Conservation (phyloP, 2,888 invertebrate genomes). For the Pammene aurita region DNA sequence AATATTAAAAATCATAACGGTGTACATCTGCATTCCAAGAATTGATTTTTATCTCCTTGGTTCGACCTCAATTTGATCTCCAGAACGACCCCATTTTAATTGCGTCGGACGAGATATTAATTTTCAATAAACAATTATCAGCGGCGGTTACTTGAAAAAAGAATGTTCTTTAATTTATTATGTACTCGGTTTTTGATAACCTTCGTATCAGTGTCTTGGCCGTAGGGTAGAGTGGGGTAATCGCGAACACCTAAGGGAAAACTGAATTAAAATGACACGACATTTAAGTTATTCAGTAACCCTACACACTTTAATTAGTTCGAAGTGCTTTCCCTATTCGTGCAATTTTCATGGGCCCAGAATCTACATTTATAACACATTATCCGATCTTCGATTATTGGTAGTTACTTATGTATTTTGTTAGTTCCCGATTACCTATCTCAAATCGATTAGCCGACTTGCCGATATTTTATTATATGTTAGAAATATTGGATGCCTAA, state of each 20-base stretch:
- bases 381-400: no score
- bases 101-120: slow-evolving; percentile 71
- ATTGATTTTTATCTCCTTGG: slow-evolving; percentile 39
- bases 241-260: not conserved
- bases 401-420: no score
- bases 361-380: no score
- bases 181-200: slow-evolving; percentile 64
- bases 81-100: slow-evolving; percentile 60
- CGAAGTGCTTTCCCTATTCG: no score
- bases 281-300: no score
- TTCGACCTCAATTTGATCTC: slow-evolving; percentile 53
- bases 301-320: no score
- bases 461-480: no score
- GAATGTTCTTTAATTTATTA: slow-evolving; percentile 66
- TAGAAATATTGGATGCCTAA: no score
- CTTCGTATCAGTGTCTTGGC: slow-evolving; percentile 49
- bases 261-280: no score
- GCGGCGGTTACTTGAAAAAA: slow-evolving; percentile 68
- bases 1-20: not conserved
- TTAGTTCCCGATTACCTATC: no score
- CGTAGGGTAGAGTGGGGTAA: not conserved
- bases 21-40: slow-evolving; percentile 20
- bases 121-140: slow-evolving; percentile 77
- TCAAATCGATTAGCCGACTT: no score
- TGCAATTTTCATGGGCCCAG: no score